Conservation (phyloP, 2,113 vertebrate species). For the Toxotes chatareus region DNA sequence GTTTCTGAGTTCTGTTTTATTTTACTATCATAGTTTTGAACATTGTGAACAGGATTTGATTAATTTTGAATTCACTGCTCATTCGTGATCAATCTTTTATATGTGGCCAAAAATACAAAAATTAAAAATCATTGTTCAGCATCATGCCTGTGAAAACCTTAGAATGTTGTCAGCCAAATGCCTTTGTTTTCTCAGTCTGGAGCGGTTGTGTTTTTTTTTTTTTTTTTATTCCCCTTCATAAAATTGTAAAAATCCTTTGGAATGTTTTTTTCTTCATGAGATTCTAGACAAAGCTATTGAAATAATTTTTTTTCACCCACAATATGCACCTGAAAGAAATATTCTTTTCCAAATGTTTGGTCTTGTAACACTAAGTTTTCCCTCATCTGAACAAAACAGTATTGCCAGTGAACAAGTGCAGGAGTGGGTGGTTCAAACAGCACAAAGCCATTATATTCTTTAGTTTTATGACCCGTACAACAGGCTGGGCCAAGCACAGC, state of each 20-base stretch:
- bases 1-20: not conserved
- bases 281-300: not conserved
- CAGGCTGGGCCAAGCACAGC: slow-evolving; percentile 75
- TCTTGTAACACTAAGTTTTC: slow-evolving; percentile 42
- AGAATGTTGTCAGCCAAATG: not conserved
- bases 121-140: not conserved
- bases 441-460: slow-evolving; percentile 79
- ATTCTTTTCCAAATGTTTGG: slow-evolving; percentile 22
- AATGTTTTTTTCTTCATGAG: not conserved
- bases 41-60: not conserved
- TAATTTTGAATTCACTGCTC: not conserved
- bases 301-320: not conserved
- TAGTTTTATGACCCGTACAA: slow-evolving; percentile 85
- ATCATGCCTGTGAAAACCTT: not conserved
- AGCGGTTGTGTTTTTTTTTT: not conserved
- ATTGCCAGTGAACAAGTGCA: slow-evolving; percentile 71
- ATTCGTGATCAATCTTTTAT: not conserved
- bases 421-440: slow-evolving; percentile 56
- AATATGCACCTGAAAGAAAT: not conserved
- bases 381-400: slow-evolving; percentile 52
- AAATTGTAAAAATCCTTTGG: not conserved
- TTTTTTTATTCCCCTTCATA: not conserved
- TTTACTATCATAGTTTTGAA: not conserved
- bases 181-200: not conserved
- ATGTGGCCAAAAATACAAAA: not conserved